Conservation (phyloP, 2,113 vertebrate genomes). For the Salvelinus fontinalis region DNA sequence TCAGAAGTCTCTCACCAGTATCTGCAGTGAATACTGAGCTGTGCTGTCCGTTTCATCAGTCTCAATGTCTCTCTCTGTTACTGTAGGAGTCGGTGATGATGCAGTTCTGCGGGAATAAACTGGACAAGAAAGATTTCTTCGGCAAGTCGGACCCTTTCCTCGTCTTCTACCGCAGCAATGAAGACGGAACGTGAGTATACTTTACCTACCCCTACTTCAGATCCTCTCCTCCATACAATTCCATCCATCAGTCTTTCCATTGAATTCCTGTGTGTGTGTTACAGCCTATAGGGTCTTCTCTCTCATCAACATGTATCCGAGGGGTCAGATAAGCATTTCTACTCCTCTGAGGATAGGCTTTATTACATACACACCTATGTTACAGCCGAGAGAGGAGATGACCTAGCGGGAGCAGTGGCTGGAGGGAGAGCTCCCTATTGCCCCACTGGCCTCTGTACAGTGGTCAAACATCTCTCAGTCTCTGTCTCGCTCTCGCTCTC, state of each 20-base stretch:
- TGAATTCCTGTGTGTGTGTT: not conserved
- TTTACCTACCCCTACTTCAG: constrained; percentile 7
- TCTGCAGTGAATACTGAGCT: too few relatives aligned
- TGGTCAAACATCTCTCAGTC: not conserved
- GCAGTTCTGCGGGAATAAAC: constrained; percentile 88
- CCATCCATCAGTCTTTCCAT: too few relatives aligned
- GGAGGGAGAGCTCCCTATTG: too few relatives aligned
- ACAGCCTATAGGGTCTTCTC: constrained; percentile 10
- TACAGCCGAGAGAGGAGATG: not conserved
- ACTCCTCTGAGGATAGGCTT: constrained; percentile 21
- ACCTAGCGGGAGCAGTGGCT: not conserved
- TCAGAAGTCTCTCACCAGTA: too few relatives aligned
- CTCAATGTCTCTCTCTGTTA: not conserved
- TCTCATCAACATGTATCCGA: constrained; percentile 41
- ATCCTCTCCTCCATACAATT: not conserved
- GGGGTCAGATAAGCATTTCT: constrained; percentile 50
- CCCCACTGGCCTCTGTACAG: not conserved
- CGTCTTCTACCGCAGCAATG: constrained; percentile 87
- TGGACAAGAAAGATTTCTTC: constrained; percentile 91
- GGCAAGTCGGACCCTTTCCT: constrained; percentile 89
- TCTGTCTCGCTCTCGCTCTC: too few relatives aligned
- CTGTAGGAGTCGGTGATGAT: constrained; percentile 84
- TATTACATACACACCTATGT: constrained; percentile 12
- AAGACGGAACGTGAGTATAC: constrained; percentile 82
- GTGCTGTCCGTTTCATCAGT: too few relatives aligned